phyloP scores from a whole-genome alignment of 2,888 invertebrate genomes.

The Drosophila peninsularis region DNA sequence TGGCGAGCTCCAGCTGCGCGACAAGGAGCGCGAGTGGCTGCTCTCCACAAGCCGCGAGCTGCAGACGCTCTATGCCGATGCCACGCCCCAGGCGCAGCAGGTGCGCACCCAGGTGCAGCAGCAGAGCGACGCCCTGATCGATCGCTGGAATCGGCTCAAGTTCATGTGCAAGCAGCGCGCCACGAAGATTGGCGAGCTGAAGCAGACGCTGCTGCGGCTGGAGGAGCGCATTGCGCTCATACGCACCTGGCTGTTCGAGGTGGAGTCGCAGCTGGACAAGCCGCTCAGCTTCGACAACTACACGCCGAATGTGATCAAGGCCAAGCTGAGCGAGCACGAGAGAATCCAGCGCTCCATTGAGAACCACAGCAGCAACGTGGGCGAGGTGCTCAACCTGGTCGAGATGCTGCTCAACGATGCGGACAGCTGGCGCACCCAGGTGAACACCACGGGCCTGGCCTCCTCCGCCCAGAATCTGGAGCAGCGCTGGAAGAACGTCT shows the following conservation, averaged over 20 bases:
- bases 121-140: constrained; percentile 87
- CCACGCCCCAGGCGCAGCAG: constrained; percentile 87
- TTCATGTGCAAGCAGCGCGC: constrained; percentile 88
- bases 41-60: constrained; percentile 88
- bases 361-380: constrained; percentile 90
- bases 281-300: constrained; percentile 89
- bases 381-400: constrained; percentile 91
- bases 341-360: constrained; percentile 91
- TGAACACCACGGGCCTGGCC: constrained; percentile 89
- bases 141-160: constrained; percentile 89
- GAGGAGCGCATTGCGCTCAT: constrained; percentile 90
- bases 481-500: constrained; percentile 91
- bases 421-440: constrained; percentile 89
- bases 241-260: constrained; percentile 89
- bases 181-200: constrained; percentile 89
- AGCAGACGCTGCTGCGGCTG: constrained; percentile 89
- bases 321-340: constrained; percentile 89
- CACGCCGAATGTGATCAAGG: constrained; percentile 88
- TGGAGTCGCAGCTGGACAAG: constrained; percentile 89
- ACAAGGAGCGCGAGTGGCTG: constrained; percentile 92
- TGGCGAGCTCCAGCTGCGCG: constrained; percentile 90
- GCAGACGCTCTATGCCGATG: constrained; percentile 87
- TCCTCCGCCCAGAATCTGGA: constrained; percentile 90
- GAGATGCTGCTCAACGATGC: constrained; percentile 91
- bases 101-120: constrained; percentile 87